These are phyloP conservation scores for Synergus japonicus DNA, from an alignment of 2,888 invertebrate species.

Conservation along the genomic window DNA sequence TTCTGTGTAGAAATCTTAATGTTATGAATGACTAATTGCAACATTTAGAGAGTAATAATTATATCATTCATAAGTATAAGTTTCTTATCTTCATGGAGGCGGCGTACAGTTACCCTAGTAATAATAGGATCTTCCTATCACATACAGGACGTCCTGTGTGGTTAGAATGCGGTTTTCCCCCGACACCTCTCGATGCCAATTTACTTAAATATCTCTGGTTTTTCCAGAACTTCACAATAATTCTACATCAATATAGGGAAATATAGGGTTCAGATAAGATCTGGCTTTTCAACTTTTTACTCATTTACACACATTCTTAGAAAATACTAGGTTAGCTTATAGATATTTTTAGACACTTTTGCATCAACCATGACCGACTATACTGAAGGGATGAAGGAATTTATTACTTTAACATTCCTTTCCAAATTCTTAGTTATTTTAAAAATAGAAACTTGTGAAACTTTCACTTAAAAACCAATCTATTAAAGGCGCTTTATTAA, in stretches of 20 bases:
- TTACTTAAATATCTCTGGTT: conserved; percentile 65
- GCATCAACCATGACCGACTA: neutral
- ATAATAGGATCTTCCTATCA: conserved; percentile 66
- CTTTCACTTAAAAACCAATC: neutral
- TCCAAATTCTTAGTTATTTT: neutral
- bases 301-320: neutral
- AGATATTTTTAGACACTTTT: neutral
- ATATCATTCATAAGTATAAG: conserved; percentile 6
- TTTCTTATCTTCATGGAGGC: conserved; percentile 35
- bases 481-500: too few relatives aligned
- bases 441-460: neutral
- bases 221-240: conserved; percentile 55
- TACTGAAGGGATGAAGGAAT: neutral
- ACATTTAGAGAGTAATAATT: neutral
- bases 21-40: neutral
- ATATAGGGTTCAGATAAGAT: neutral
- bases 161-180: conserved; percentile 64
- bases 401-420: neutral
- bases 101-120: conserved; percentile 5
- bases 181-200: conserved; percentile 48
- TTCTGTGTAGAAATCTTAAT: too few relatives aligned
- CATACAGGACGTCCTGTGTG: conserved; percentile 73
- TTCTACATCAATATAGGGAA: neutral
- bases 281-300: neutral
- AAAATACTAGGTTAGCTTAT: neutral